Base-by-base conservation (phyloP, 1,140 invertebrate species). In the Reticulitermes speratus region DNA sequence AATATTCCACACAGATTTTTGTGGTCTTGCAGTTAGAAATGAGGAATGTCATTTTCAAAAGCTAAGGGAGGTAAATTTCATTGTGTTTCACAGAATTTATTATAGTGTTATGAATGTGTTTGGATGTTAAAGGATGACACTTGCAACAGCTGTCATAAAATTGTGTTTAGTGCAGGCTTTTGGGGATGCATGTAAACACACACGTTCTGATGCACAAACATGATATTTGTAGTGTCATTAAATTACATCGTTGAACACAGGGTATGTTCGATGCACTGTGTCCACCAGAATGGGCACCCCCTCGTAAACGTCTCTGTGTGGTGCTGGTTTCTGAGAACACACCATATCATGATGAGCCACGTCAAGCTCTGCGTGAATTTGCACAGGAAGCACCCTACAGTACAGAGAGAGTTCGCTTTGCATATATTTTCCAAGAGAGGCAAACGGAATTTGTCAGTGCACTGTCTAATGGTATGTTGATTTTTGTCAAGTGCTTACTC, bases 261-360 rank as follows among this genome's bases (percentile, higher is more conserved):
- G 92, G 91, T 84, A 91, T 96, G 85, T 93, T 97, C 88, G 97
- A 98, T 89, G 94, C 95, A 9, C 92, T 99, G 32, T 99, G 98
- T 90, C 98, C 98, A 0, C 94, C 95, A 82, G 96, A 97, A 90
- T 95, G 96, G 92, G 94, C 96, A 86, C 93, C 94, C 86, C 94
- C 95, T 21, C 93, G 95, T n/a, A 96, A 97, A 89, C 95, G 96
- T 30, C 91, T 99, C 25, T 99, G 97, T 91, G 96, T 97, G 14
- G 94, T 98, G 88, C 91, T 99, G 25, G 94, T 99, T 38, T 96
- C 96, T 0, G 94, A 95, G 89, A 95, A 96, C 88, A 93, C 93
- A 32, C 90, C 92, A 21, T 89, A 92, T 32, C 93, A 95, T 87
- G 94, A 95, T 87, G 89, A 91, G 69, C 91, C 94, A 23, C 90